phyloP scores from a whole-genome alignment of 1,140 invertebrate genomes.

The Drosophila triauraria region DNA sequence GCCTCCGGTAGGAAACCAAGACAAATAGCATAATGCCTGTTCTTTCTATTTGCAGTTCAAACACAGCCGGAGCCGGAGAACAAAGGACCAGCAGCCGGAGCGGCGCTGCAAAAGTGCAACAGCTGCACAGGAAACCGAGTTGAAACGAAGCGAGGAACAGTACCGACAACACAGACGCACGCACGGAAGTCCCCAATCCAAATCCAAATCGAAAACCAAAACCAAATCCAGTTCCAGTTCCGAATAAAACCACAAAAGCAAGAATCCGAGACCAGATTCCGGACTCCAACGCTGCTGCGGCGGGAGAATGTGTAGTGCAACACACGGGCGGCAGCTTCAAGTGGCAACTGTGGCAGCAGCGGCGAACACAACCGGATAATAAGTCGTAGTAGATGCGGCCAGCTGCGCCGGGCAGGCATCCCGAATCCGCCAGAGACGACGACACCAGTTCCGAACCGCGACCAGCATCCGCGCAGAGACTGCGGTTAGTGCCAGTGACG shows the following conservation, averaged over 20 bases:
- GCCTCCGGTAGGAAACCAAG: conserved; percentile 54
- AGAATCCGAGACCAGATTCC: conserved; percentile 12
- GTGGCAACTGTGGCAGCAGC: conserved; percentile 70
- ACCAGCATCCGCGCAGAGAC: conserved; percentile 18
- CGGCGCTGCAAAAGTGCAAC: conserved; percentile 75
- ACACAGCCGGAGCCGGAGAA: conserved; percentile 46
- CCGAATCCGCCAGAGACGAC: conserved; percentile 22
- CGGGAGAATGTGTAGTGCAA: conserved; percentile 77
- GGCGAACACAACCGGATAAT: conserved; percentile 73
- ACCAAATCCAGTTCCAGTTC: neutral
- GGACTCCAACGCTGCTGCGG: conserved; percentile 45
- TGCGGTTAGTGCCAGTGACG: conserved; percentile 54
- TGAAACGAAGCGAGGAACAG: conserved; percentile 12
- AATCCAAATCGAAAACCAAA: neutral
- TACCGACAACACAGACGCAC: neutral
- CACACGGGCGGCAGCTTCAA: conserved; percentile 72
- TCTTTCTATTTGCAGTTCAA: conserved; percentile 78
- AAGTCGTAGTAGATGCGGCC: conserved; percentile 58
- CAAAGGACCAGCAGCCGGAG: conserved; percentile 30
- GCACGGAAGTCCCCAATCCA: conserved; percentile 2
- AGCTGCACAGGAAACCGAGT: conserved; percentile 62
- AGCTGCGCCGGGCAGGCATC: conserved; percentile 33
- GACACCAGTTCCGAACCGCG: conserved; percentile 20
- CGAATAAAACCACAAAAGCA: neutral
- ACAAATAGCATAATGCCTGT: conserved; percentile 79